Base-by-base conservation (phyloP, 2,113 vertebrate species). In the Scolopax mira region DNA sequence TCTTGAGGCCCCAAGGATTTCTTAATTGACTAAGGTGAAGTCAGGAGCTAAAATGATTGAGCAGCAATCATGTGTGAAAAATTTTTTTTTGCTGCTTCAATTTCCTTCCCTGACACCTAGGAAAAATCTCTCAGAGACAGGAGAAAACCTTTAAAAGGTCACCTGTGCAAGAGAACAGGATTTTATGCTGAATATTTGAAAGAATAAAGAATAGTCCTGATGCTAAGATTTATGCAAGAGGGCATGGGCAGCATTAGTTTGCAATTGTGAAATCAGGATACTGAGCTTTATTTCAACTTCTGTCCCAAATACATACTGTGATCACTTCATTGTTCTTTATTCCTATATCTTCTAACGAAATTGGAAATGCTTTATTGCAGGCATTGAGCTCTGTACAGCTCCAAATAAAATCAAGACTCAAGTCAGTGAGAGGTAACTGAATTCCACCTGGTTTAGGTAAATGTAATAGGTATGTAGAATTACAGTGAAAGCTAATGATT, bases 11-110 rank as follows among this genome's bases (percentile, higher is more conserved):
- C 79, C 64, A 92, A 94, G 85, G 67, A 73, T 91, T 96, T 95
- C 71, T 95, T 94, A 96, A 92, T 90, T 93, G 92, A 88, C 81
- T 35, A 69, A 44, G 49, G 62, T 88, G 85, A 95, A 79, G 79
- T 93, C 85, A 94, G 66, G 52, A 91, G 49, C 52, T 85, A 69
- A 88, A 96, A 95, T 77, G 46, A 46, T 46, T 46, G 84, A 93
- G 64, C 54, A 83, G 74, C 70, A 91, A 91, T 64, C 70, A 87
- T 88, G 54, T 62, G 71, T 88, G 48, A 55, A 91, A 66, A 92
- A 85, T 4, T 11, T 48, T 52, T 55, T 81, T 94, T 94, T 85
- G 16, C 66, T 85, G 48, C 62, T 91, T 82, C 70, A 79, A 6
- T 94, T 89, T 96, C 57, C 11, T 79, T 85, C 93, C 49, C 61